Base-by-base conservation (phyloP, 2,888 invertebrate species). In the Scelioninae gen. 2 region DNA sequence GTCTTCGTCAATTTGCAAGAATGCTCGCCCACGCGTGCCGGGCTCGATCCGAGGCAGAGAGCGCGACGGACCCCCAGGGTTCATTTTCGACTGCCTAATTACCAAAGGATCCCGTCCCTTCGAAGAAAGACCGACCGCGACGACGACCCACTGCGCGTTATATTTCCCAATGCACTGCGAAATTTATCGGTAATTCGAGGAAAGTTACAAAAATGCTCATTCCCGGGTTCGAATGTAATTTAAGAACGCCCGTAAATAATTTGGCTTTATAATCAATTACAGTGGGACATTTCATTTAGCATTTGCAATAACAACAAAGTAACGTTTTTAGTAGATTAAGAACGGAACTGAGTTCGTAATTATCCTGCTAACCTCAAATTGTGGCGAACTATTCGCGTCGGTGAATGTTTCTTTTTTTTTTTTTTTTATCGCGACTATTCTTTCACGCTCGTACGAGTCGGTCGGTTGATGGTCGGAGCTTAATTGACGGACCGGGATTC, bases 101-200 rank as follows among this genome's bases (percentile, higher is more conserved):
- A 82, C 79, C 79, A 78, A 81, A 82, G 81, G 80, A 82, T 80
- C 79, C 79, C 78, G 78, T 79, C 77, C 72, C 53, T 64, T 78
- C 73, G 75, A 60, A 74, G 72, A 65, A 71, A 77, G 74, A 67
- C 48, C 74, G 78, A 73, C 67, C 16, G 41, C 53, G 9, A 35
- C 53, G 72, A 22, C 69, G 9, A 74, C 79, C 77, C 77, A 80
- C 79, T 74, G 80, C 64, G 81, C 73, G 64, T 69, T 64, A 73
- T 73, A 73, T 73, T 69, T 67, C 64, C 53, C 58, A 58, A 46
- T 58, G 64, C 57, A 55, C 18, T 35, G 46, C 43, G 52, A 31
- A 58, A 65, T 72, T 72, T 65, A 60, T 70, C 46, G 55, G 70
- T 48, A 63, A 70, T 70, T 63, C 63, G 69, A 61, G 53, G 35